Conservation (phyloP, 2,797 vertebrate species). For the Myotis daubentonii region DNA sequence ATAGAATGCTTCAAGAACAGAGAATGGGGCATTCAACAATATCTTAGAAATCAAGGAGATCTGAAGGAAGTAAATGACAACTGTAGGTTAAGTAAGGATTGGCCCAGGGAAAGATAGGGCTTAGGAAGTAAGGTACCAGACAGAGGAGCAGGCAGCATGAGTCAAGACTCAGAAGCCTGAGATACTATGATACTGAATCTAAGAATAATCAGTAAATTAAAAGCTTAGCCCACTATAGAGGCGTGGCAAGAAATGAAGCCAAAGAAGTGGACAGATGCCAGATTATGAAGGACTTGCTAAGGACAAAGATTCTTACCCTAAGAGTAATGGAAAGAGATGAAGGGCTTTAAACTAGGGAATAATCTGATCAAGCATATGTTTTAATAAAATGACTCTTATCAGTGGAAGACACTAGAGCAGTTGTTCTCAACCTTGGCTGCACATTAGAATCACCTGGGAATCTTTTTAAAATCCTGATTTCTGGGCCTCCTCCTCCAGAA, state of each 20-base stretch:
- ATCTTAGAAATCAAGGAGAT: neutral
- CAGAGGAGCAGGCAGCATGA: neutral
- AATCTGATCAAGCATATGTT: neutral
- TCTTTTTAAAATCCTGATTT: too few relatives aligned
- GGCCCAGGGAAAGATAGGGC: neutral
- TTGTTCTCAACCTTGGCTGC: too few relatives aligned
- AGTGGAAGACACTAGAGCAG: neutral
- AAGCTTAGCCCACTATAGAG: neutral
- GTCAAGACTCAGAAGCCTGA: neutral
- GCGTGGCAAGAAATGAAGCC: neutral
- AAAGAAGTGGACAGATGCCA: neutral
- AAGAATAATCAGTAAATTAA: neutral
- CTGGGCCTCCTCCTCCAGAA: too few relatives aligned
- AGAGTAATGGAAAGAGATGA: neutral
- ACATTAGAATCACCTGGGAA: too few relatives aligned
- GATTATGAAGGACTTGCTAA: neutral
- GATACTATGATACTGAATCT: neutral
- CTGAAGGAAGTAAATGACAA: neutral
- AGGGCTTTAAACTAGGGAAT: neutral
- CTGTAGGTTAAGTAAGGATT: neutral
- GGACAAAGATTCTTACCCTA: neutral
- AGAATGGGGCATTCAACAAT: neutral
- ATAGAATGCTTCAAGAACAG: neutral
- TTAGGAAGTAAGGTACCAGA: neutral
- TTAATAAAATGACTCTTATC: neutral